Evolutionary conservation across 2,888 invertebrate species (phyloP).

Genomic region (Xylota segnis): DNA sequence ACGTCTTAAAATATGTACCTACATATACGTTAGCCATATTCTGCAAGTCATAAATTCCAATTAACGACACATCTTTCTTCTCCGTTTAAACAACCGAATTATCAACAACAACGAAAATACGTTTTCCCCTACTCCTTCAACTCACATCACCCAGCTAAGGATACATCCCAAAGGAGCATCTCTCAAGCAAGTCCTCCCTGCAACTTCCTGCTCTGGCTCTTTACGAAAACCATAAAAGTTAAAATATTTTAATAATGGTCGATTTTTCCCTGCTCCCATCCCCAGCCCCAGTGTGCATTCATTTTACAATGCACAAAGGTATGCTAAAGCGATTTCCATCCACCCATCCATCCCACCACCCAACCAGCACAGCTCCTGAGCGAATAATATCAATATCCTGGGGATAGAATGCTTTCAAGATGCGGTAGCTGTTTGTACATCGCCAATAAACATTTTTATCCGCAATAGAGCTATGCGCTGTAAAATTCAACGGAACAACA

Average conservation of each 20-base stretch:
- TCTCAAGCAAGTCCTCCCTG: slow-evolving; percentile 5
- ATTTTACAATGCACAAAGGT: slow-evolving; percentile 84
- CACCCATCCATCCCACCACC: slow-evolving; percentile 48
- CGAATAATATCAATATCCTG: slow-evolving; percentile 76
- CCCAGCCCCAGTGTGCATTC: slow-evolving; percentile 79
- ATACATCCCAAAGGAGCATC: slow-evolving; percentile 53
- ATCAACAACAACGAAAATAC: slow-evolving; percentile 55
- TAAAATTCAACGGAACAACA: slow-evolving; percentile 66
- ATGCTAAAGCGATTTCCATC: slow-evolving; percentile 80
- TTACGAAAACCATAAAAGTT: slow-evolving; percentile 73
- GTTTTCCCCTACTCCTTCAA: slow-evolving; percentile 5
- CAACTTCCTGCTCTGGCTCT: slow-evolving; percentile 37
- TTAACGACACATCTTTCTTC: slow-evolving; percentile 72
- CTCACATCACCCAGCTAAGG: slow-evolving; percentile 24
- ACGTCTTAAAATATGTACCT: slow-evolving; percentile 12
- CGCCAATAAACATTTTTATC: slow-evolving; percentile 76
- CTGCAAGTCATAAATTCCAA: slow-evolving; percentile 69
- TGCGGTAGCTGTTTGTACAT: slow-evolving; percentile 76
- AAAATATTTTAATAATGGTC: slow-evolving; percentile 77
- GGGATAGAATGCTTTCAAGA: slow-evolving; percentile 74
- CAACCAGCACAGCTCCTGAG: slow-evolving; percentile 38
- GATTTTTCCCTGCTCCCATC: slow-evolving; percentile 41
- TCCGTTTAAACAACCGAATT: slow-evolving; percentile 32
- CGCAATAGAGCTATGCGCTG: slow-evolving; percentile 64
- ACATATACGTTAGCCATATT: slow-evolving; percentile 56